phyloP scores from a whole-genome alignment of 2,797 vertebrate genomes.

The Oceanodroma leucorhoa region DNA sequence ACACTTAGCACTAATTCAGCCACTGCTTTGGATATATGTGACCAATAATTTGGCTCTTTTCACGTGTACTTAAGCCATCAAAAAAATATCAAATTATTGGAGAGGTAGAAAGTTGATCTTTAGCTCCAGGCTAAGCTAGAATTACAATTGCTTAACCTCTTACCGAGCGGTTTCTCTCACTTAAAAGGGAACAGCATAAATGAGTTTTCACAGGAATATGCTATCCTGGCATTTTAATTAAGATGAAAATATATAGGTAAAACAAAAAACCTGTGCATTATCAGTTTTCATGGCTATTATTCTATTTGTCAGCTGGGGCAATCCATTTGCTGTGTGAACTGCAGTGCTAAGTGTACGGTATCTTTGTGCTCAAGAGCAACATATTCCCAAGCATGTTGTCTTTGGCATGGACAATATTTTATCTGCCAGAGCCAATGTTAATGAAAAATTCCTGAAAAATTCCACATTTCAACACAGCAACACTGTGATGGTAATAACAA shows the following conservation, averaged over 20 bases:
- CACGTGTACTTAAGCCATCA: background rate
- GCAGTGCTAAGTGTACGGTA: background rate
- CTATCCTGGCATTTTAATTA: background rate
- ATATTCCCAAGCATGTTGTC: slow-evolving; percentile 57
- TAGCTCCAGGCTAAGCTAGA: background rate
- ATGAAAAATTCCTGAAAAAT: slow-evolving; percentile 71
- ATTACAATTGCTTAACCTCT: background rate
- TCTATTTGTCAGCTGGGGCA: background rate
- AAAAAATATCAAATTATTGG: background rate
- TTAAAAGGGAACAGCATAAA: background rate
- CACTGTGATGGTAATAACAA: slow-evolving; percentile 36
- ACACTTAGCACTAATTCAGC: background rate
- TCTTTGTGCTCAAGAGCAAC: background rate
- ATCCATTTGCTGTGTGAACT: background rate
- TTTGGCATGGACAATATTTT: slow-evolving; percentile 54
- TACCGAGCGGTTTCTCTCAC: background rate
- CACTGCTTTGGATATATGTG: background rate
- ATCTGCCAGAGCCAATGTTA: slow-evolving; percentile 60
- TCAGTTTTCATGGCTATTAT: background rate
- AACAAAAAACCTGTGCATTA: background rate
- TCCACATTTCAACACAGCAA: slow-evolving; percentile 44
- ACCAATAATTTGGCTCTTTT: background rate
- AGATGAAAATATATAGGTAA: background rate
- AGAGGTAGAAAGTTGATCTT: background rate
- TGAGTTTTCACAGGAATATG: background rate